Percentiles rank a stretch among this genome's conserved stretches.
Evolutionary conservation across 2,797 vertebrate genomes (phyloP).

Genomic region (Aselliscus stoliczkanus): DNA sequence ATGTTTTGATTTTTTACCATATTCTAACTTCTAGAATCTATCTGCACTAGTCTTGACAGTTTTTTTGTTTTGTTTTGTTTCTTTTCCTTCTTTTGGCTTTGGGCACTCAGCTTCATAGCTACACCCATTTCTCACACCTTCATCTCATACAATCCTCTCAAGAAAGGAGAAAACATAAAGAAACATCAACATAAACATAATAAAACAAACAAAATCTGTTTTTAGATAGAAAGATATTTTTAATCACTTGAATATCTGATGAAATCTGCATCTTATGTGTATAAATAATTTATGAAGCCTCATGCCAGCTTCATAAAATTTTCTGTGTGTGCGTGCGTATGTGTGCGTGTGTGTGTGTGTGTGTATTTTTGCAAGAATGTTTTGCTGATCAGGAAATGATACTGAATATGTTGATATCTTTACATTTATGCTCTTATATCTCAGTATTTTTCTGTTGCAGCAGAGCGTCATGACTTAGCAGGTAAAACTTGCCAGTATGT

Average conservation of each 20-base stretch:
- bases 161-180: background rate
- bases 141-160: background rate
- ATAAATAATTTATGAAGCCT: background rate
- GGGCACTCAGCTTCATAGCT: background rate
- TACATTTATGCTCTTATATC: constrained; percentile 42
- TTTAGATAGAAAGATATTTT: background rate
- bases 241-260: background rate
- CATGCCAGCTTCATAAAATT: background rate
- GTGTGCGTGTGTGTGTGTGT: background rate
- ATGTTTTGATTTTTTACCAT: background rate
- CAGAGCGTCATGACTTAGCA: constrained; percentile 65
- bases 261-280: background rate
- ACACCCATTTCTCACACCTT: background rate
- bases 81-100: background rate
- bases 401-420: constrained; percentile 35
- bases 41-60: background rate
- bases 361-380: background rate
- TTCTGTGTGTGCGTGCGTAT: background rate
- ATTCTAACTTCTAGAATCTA: background rate
- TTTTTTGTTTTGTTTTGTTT: background rate
- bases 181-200: background rate
- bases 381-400: background rate
- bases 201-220: background rate
- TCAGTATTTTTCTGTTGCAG: constrained; percentile 55
- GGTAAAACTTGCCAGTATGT: constrained; percentile 53